Percentiles rank a stretch among this genome's conserved stretches.
phyloP scores from a whole-genome alignment of 1,140 invertebrate species.

The Drosophila dunni region DNA sequence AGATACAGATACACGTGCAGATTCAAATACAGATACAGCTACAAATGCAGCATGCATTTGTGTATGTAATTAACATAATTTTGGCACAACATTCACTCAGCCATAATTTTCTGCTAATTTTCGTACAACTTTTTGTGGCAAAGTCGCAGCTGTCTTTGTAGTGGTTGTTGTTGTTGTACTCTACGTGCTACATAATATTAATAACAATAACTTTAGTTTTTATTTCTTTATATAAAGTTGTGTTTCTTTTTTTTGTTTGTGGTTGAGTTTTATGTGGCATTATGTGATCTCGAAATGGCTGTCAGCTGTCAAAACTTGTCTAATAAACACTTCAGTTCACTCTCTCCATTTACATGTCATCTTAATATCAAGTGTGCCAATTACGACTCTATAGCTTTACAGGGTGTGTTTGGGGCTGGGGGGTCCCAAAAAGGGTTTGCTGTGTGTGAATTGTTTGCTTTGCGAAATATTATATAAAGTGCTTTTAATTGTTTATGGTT shows the following conservation, averaged over 20 bases:
- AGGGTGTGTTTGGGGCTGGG: conserved; percentile 44
- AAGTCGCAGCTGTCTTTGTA: background rate
- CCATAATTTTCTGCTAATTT: conserved; percentile 52
- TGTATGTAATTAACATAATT: conserved; percentile 75
- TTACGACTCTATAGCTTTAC: conserved; percentile 24
- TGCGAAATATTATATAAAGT: conserved; percentile 68
- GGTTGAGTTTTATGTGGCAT: conserved; percentile 32
- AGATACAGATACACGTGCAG: conserved; percentile 8
- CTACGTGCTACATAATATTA: conserved; percentile 18
- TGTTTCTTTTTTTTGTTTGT: conserved; percentile 6
- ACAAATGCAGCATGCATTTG: conserved; percentile 55
- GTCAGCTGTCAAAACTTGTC: conserved; percentile 58
- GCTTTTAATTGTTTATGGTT: conserved; percentile 51
- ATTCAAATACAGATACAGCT: conserved; percentile 13
- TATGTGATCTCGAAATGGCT: conserved; percentile 48
- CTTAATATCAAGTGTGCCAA: conserved; percentile 32
- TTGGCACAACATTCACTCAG: conserved; percentile 57
- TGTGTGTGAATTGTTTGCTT: conserved; percentile 69
- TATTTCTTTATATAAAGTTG: conserved; percentile 13
- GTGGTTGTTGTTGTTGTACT: background rate
- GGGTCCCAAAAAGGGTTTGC: conserved; percentile 54
- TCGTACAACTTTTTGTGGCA: conserved; percentile 25
- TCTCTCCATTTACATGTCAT: conserved; percentile 22
- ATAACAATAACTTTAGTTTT: conserved; percentile 15
- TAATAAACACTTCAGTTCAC: conserved; percentile 63